Evolutionary conservation across 35 echinoderm and acorn worm genomes (phyloP).

Genomic region (Ophioderma brevispina): DNA sequence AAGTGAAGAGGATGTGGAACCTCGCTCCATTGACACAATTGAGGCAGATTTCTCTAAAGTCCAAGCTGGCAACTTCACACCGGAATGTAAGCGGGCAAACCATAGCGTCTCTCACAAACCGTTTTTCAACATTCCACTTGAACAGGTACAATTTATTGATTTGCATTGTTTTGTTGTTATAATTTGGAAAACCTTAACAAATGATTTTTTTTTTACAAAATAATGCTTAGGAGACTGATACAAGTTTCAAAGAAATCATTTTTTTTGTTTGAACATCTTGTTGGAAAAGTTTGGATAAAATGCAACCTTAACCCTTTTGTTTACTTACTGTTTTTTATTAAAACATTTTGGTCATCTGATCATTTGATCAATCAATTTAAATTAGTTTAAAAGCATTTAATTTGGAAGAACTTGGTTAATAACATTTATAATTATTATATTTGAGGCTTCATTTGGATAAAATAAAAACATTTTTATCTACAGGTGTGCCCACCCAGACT

Average conservation of each 20-base stretch:
- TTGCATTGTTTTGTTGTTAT: neutral
- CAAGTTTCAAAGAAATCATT: too few relatives aligned
- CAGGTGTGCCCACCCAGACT: neutral
- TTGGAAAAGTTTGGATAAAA: too few relatives aligned
- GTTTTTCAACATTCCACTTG: neutral
- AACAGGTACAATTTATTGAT: neutral
- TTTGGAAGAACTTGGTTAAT: too few relatives aligned
- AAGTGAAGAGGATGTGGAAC: neutral
- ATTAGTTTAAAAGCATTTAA: neutral
- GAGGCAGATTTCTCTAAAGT: neutral
- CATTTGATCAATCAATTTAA: neutral
- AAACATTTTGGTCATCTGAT: neutral
- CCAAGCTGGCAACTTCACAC: neutral
- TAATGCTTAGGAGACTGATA: neutral
- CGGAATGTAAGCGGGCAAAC: neutral
- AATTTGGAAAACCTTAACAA: neutral
- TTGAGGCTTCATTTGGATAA: neutral
- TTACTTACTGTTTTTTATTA: too few relatives aligned
- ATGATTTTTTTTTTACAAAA: neutral
- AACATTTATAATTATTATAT: too few relatives aligned
- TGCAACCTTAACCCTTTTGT: too few relatives aligned
- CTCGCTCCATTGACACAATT: neutral
- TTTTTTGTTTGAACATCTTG: too few relatives aligned
- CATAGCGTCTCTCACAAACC: neutral
- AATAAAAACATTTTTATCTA: neutral